These are phyloP conservation scores for Dissostichus mawsoni DNA, from an alignment of 2,113 vertebrate genomes.

Conservation along the genomic window DNA sequence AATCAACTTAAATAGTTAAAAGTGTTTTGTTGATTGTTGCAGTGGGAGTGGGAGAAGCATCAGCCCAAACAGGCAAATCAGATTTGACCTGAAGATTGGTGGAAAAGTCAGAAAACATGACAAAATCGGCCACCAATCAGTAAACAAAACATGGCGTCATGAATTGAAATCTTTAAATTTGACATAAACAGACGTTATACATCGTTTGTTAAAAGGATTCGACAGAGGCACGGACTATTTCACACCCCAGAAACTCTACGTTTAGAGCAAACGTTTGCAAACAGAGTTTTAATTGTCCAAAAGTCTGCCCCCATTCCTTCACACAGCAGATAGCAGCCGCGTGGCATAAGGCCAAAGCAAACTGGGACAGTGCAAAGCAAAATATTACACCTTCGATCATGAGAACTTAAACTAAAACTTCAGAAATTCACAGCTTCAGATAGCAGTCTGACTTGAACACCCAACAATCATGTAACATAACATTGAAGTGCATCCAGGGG, in stretches of 20 bases:
- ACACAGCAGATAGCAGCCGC: constrained; percentile 27
- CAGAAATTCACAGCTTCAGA: background rate
- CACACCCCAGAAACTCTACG: background rate
- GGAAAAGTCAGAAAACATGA: background rate
- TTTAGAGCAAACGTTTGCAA: constrained; percentile 16
- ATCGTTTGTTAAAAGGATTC: background rate
- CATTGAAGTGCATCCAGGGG: background rate
- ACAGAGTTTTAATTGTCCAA: constrained; percentile 5
- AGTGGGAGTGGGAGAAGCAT: background rate
- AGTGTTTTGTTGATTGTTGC: background rate
- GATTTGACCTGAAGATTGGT: background rate
- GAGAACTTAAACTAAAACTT: constrained; percentile 1
- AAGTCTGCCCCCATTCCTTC: constrained; percentile 12
- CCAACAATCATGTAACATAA: background rate
- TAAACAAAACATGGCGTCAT: background rate
- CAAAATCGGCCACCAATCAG: background rate
- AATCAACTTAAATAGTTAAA: background rate
- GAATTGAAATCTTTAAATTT: background rate
- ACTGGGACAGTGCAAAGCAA: constrained; percentile 30
- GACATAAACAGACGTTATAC: no score
- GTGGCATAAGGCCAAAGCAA: constrained; percentile 39
- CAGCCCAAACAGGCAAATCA: background rate
- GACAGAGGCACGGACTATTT: background rate
- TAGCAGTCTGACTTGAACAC: background rate
- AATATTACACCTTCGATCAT: constrained; percentile 19